Evolutionary conservation across 2,888 invertebrate genomes (phyloP).

Genomic region (Malacosoma neustria): DNA sequence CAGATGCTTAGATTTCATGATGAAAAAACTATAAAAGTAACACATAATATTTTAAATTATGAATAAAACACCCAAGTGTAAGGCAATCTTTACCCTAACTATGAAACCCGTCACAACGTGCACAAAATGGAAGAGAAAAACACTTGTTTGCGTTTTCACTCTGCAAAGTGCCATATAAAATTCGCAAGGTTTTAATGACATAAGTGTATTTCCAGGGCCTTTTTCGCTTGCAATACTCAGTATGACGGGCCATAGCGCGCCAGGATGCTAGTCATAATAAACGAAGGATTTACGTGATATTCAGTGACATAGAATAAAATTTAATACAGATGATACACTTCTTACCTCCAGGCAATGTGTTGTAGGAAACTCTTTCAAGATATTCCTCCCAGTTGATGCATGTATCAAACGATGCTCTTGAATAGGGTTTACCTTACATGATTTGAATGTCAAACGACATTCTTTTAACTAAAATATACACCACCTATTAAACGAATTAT

Average conservation of each 20-base stretch:
- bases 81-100: slow-evolving; percentile 19
- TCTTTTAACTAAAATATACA: too few species aligned
- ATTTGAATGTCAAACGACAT: too few species aligned
- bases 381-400: too few species aligned
- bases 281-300: slow-evolving; percentile 40
- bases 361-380: too few species aligned
- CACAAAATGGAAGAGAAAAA: slow-evolving; percentile 15
- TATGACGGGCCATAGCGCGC: slow-evolving; percentile 28
- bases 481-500: too few species aligned
- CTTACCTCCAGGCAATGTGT: too few species aligned
- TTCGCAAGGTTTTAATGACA: slow-evolving; percentile 30
- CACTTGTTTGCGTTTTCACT: slow-evolving; percentile 8
- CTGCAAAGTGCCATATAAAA: slow-evolving; percentile 23
- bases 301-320: slow-evolving; percentile 35
- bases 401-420: too few species aligned
- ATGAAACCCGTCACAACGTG: slow-evolving; percentile 25
- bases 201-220: slow-evolving; percentile 29
- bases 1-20: too few species aligned
- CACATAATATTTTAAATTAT: too few species aligned
- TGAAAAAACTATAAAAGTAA: too few species aligned
- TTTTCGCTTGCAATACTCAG: slow-evolving; percentile 30
- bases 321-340: slow-evolving; percentile 7
- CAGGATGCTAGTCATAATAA: slow-evolving; percentile 53
- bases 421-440: too few species aligned
- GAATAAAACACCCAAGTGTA: too few species aligned